Evolutionary conservation across 2,888 invertebrate genomes (phyloP).

Genomic region (Petrophora chlorosata): DNA sequence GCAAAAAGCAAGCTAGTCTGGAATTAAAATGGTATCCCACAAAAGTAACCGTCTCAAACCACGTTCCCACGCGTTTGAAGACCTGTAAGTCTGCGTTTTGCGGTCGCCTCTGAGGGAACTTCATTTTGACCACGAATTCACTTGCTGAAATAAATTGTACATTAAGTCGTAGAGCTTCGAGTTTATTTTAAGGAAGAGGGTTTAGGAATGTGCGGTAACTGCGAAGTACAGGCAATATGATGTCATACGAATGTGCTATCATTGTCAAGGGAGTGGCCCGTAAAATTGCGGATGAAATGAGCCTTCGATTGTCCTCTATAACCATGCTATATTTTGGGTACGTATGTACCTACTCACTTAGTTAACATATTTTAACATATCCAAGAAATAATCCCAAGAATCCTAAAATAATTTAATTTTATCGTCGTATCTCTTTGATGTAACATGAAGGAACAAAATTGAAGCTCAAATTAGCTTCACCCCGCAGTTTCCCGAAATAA

Average conservation of each 20-base stretch:
- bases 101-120: constrained; percentile 7
- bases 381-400: too few species aligned
- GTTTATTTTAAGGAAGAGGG: not conserved
- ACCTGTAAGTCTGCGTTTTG: constrained; percentile 17
- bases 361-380: too few species aligned
- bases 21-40: constrained; percentile 13
- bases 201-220: not conserved
- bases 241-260: constrained; percentile 2
- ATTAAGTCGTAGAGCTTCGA: not conserved
- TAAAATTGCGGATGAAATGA: not conserved
- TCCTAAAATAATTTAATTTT: too few species aligned
- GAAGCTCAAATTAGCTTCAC: too few species aligned
- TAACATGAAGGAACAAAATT: too few species aligned
- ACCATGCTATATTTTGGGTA: too few species aligned
- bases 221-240: not conserved
- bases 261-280: not conserved
- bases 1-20: not conserved
- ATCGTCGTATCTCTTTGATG: too few species aligned
- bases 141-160: not conserved
- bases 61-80: constrained; percentile 17
- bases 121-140: not conserved
- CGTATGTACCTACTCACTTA: too few species aligned
- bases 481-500: too few species aligned
- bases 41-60: constrained; percentile 4
- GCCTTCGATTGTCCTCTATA: not conserved